A percentile compares a stretch with the other conserved stretches of the same genome.
Evolutionary conservation across 1,140 invertebrate genomes (phyloP).

Genomic region (Adoxophyes honmai): DNA sequence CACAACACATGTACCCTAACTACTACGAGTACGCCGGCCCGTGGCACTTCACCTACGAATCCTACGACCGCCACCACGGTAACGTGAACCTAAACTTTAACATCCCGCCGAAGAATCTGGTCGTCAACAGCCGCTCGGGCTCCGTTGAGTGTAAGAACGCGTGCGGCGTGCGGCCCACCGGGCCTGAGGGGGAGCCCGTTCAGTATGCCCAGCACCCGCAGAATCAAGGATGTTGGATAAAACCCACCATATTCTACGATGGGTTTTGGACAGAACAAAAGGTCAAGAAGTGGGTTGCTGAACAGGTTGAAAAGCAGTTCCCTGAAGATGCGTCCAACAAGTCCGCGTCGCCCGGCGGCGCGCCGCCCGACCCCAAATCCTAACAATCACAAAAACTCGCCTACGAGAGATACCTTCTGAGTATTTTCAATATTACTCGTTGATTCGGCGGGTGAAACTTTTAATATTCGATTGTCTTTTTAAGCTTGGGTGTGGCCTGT

Average conservation of each 20-base stretch:
- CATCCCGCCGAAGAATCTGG: slow-evolving; percentile 61
- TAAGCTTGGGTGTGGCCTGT: too few relatives aligned
- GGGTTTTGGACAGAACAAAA: slow-evolving; percentile 76
- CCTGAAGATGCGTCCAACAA: slow-evolving; percentile 40
- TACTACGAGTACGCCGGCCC: slow-evolving; percentile 62
- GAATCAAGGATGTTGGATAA: slow-evolving; percentile 67
- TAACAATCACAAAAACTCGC: slow-evolving; percentile 22
- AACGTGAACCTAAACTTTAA: slow-evolving; percentile 68
- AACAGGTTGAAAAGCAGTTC: slow-evolving; percentile 71
- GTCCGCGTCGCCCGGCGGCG: slow-evolving; percentile 25
- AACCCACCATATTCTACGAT: slow-evolving; percentile 73
- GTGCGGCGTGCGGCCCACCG: slow-evolving; percentile 26
- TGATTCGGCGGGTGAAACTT: too few relatives aligned
- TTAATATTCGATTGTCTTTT: too few relatives aligned
- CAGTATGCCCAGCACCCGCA: slow-evolving; percentile 33
- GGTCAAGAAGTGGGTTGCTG: slow-evolving; percentile 73
- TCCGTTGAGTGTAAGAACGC: slow-evolving; percentile 46
- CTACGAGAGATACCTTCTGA: neutral
- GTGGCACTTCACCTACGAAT: slow-evolving; percentile 68
- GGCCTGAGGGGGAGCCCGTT: slow-evolving; percentile 33
- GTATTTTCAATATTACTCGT: neutral
- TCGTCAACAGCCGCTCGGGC: slow-evolving; percentile 47
- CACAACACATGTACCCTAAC: slow-evolving; percentile 51
- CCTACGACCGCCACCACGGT: slow-evolving; percentile 48
- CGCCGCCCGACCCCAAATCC: slow-evolving; percentile 39